Evolutionary conservation across 2,888 invertebrate species (phyloP).

Genomic region (Gymnoscelis rufifasciata): DNA sequence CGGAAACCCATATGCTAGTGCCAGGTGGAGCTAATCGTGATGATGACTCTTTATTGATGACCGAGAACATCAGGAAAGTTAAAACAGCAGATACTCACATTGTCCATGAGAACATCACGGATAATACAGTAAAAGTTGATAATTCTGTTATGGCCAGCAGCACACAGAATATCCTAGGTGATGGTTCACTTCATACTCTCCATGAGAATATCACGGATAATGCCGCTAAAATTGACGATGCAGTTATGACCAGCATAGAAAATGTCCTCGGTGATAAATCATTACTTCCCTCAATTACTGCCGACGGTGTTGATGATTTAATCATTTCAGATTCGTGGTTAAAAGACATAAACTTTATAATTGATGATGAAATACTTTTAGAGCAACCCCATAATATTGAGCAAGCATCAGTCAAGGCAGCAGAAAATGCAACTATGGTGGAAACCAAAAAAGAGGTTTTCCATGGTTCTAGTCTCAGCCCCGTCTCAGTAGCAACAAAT

Average conservation of each 20-base stretch:
- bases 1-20: neutral
- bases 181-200: slow-evolving; percentile 3
- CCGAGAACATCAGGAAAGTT: neutral
- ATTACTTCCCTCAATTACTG: slow-evolving; percentile 2
- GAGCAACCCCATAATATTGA: slow-evolving; percentile 1
- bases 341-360: slow-evolving; percentile 1
- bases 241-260: slow-evolving; percentile 4
- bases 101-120: slow-evolving; percentile 2
- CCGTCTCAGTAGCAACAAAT: slow-evolving; percentile 7
- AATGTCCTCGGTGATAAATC: neutral
- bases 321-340: neutral
- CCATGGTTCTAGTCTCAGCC: neutral
- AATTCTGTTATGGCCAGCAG: neutral
- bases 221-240: slow-evolving; percentile 7
- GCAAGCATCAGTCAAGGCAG: slow-evolving; percentile 4
- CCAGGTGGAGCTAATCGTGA: neutral
- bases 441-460: neutral
- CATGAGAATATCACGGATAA: slow-evolving; percentile 5
- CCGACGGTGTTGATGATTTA: neutral
- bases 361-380: slow-evolving; percentile 5
- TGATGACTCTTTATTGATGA: neutral
- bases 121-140: slow-evolving; percentile 1
- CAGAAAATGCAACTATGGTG: slow-evolving; percentile 6
- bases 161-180: neutral
- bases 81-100: neutral